phyloP scores from a whole-genome alignment of 2,797 vertebrate genomes.

The Sylvia borin region DNA sequence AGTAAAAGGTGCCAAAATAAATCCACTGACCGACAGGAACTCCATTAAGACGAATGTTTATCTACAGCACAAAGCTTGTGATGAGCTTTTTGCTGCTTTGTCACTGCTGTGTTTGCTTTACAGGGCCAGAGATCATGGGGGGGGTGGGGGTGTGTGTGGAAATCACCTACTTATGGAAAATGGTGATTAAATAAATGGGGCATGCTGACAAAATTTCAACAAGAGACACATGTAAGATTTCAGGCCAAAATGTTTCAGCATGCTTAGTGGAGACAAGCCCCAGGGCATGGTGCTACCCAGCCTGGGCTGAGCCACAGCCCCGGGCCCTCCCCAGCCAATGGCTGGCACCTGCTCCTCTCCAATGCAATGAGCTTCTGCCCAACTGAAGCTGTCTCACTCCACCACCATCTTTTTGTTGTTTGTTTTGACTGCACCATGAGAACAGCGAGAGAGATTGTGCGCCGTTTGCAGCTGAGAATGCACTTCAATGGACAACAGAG shows the following conservation, averaged over 20 bases:
- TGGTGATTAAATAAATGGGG: neutral
- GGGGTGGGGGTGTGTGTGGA: too few species aligned
- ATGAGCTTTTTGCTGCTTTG: neutral
- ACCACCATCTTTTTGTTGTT: neutral
- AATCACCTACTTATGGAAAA: neutral
- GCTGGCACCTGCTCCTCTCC: neutral
- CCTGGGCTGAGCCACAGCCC: neutral
- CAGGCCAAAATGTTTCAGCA: neutral
- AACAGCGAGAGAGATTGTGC: constrained; percentile 60
- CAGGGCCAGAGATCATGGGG: neutral
- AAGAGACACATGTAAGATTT: neutral
- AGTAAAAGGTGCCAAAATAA: constrained; percentile 37
- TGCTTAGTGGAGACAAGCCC: neutral
- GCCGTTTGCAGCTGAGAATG: constrained; percentile 69
- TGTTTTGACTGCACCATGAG: constrained; percentile 35
- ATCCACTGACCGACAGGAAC: constrained; percentile 5
- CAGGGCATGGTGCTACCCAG: rapidly evolving
- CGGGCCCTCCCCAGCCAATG: neutral
- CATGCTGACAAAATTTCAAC: neutral
- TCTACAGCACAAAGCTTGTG: neutral
- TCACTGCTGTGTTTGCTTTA: constrained; percentile 7
- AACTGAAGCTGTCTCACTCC: neutral
- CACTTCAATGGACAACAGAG: constrained; percentile 65
- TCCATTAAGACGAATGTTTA: neutral
- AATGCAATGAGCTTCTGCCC: neutral